phyloP scores from a whole-genome alignment of 2,797 vertebrate species.

The Masticophis lateralis region DNA sequence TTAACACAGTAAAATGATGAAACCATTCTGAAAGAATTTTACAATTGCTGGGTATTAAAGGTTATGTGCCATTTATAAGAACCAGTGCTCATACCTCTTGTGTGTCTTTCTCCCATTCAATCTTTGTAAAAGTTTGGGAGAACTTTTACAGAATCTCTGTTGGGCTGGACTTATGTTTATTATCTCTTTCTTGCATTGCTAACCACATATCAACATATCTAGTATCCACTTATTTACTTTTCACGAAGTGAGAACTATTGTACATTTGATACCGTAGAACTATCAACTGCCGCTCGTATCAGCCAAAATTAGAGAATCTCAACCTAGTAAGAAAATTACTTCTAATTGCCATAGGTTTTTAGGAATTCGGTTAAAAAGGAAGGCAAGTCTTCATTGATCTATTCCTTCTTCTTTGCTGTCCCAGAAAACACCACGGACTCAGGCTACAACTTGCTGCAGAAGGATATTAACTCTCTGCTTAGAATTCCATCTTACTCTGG shows the following conservation, averaged over 20 bases:
- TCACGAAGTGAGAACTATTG: background rate
- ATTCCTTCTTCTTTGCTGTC: background rate
- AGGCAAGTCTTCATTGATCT: background rate
- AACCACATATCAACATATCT: background rate
- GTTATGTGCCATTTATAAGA: background rate
- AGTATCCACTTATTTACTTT: background rate
- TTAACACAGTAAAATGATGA: background rate
- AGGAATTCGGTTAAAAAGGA: background rate
- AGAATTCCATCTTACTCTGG: fast-evolving
- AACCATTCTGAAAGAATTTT: no score
- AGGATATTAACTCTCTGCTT: background rate
- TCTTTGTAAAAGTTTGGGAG: background rate
- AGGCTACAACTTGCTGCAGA: background rate
- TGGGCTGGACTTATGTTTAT: background rate
- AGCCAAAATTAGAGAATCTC: background rate
- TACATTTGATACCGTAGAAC: background rate
- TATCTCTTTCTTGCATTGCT: background rate
- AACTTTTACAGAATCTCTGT: background rate
- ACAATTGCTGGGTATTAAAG: background rate
- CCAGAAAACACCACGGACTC: background rate
- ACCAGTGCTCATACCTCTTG: background rate
- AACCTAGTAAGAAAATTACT: background rate
- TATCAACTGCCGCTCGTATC: background rate
- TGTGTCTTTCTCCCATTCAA: background rate
- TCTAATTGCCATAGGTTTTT: background rate